Base-by-base conservation (phyloP, 2,113 vertebrate genomes). In the Hippocampus guttulatus region DNA sequence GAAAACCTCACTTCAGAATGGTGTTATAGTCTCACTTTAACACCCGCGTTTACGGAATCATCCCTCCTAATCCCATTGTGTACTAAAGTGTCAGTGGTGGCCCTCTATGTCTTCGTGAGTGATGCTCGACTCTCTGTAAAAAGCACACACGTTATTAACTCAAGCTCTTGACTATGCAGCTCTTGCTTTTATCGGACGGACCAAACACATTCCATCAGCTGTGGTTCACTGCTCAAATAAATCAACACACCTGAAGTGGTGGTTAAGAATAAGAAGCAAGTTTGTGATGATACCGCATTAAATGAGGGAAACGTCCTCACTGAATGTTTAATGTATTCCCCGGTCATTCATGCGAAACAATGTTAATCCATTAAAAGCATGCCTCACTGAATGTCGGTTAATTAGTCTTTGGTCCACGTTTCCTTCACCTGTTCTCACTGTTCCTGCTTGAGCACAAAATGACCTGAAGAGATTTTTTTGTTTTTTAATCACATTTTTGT, bases 211-310 rank as follows among this genome's bases (percentile, higher is more conserved):
- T 66, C 38, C 71, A 74, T 77, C 75, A 84, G 38, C 60, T 64
- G 67, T 51, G 60, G 73, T 16, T 70, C 81, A 65, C 38, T 63
- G 55, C 76, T 87, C 84, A 86, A 82, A 90, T 92, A 86, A 81
- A 85, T 67, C 76, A n/a, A 15, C 71, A 74, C 70, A 69, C 84
- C 74, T 83, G 79, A 79, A 67, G 64, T 71, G 0, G 66, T 78
- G 78, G 82, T 81, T 76, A 78, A 83, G 79, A 83, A 75, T 74
- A 82, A 89, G 84, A 87, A 81, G 84, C 55, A 69, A 81, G 20
- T 61, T 20, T 5, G 6, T 1, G 27, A 85, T 90, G 87, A 93
- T 91, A 91, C 83, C 78, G 63, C 78, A 82, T 89, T 91, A 90
- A 91, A 65, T 68, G 77, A 86, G 78, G 64, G 76, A 84, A 90